These are phyloP conservation scores for Cyphomyrus plagiostoma DNA, from an alignment of 2,113 vertebrate species.

Conservation along the genomic window DNA sequence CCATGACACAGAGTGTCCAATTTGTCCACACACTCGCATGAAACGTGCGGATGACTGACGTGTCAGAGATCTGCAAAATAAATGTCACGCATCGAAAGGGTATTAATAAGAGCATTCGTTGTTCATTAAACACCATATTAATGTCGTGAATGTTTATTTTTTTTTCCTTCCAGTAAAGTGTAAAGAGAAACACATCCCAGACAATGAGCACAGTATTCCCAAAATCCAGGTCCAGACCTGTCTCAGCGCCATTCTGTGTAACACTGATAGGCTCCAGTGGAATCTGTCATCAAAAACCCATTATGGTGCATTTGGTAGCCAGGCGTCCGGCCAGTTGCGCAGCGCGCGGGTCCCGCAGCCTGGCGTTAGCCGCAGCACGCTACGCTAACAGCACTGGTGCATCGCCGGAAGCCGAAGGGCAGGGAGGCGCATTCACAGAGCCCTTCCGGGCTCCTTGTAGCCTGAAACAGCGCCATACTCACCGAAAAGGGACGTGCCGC, in stretches of 20 bases:
- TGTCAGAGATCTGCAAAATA: background rate
- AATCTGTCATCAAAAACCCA: slow-evolving; percentile 56
- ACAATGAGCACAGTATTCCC: background rate
- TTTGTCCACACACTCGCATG: background rate
- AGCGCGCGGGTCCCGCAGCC: background rate
- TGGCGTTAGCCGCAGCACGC: background rate
- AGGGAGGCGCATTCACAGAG: background rate
- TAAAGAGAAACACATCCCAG: background rate
- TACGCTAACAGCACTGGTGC: background rate
- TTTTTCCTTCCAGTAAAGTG: background rate
- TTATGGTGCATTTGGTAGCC: slow-evolving; percentile 49
- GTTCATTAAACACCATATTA: background rate
- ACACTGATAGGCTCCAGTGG: background rate
- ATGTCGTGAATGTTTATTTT: background rate
- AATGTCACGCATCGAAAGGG: background rate
- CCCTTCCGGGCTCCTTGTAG: background rate
- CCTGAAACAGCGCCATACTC: background rate
- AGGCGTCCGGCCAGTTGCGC: slow-evolving; percentile 47
- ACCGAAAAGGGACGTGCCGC: background rate
- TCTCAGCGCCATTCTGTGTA: background rate
- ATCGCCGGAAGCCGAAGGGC: background rate
- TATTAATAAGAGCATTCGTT: background rate
- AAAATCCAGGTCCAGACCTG: background rate
- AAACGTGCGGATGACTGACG: background rate
- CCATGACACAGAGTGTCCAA: background rate